Base-by-base conservation (phyloP, 2,888 invertebrate species). In the Agriopis leucophaearia region DNA sequence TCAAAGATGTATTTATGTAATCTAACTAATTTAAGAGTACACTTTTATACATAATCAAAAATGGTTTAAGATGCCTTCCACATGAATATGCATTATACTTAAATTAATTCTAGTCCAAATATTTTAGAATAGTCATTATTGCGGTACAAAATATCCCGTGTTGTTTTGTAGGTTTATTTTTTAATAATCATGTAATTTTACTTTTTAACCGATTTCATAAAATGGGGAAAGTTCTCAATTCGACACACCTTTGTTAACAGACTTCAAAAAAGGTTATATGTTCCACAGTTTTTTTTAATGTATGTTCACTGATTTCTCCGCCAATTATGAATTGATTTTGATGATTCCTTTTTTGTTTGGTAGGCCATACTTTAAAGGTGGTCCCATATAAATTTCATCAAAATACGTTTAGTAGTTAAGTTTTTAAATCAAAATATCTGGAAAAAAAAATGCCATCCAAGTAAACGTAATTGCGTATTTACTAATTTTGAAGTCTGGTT, bases 1-100 rank as follows among this genome's bases (percentile, higher is more conserved):
- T 99, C 88, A 99, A 97, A 94, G 99, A 99, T 94, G 98, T 98
- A 75, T 98, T 98, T 90, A 95, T 95, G 94, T 98, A 96, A 79
- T 77, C 79, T 68, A 69, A 76, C 66, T 79, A 75, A 79, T 77
- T 73, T 87, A 88, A 87, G 86, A 81, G 81, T 84, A 85, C 79
- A 82, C 81, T 87, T 87, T 85, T 87, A 83, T 87, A 88, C 81
- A 82, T 84, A 82, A 82, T 85, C 82, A 82, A 59, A 55, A 78
- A 74, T 74, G 70, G 68, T 77, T 72, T 79, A 80, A 72, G 80
- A 86, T 81, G 86, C 86, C 86, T 87, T 85, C 85, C 83, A 84
- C 72, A 64, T 75, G 81, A 81, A 75, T 71, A 74, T 81, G 79
- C 77, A 78, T 73, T 79, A 72, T 80, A 80, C 72, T 75, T 75